Evolutionary conservation across 2,113 vertebrate species (phyloP), one percentile per base, ranked within the genome.

Genomic region (Axis porcinus): DNA sequence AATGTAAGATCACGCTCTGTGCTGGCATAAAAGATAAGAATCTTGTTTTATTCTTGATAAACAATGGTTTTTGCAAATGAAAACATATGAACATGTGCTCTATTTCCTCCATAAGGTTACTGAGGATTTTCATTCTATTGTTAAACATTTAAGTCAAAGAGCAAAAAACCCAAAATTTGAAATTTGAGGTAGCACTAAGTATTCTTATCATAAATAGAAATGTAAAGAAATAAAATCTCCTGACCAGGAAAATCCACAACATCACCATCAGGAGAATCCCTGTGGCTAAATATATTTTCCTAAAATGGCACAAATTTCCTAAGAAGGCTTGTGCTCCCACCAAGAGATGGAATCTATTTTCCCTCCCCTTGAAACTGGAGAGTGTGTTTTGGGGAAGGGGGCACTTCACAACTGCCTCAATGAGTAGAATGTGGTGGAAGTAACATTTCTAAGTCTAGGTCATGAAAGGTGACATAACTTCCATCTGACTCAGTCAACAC

Each of bases 31-130:
- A 79, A 84, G 95, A 36, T 28, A 84, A 79, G 33, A 67, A 89
- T 86, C 79, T 87, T 74, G n/a, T 94, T 83, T 94, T 94, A n/a
- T 70, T 92, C 54, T 82, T 36, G 57, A 64, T n/a, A 84, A 78
- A 60, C 60, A 85, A 74, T 85, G 23, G 16, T 87, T 96, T 86
- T 95, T 83, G 21, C 12, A 95, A 74, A 25, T 67, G 67, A 74
- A 96, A 86, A 27, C 52, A 28, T 52, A 86, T 54, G 21, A 67
- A 36, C 33, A 12, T 52, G 45, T n/a, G 15, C 10, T 36, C 45
- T 76, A 11, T 70, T 98, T 97, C 91, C 43, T 79, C 74, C 9
- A 43, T 50, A 47, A 86, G n/a, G 10, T 81, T 87, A 30, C 8
- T 79, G 58, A 55, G 40, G 58, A 45, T 78, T 88, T 95, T 86